These are phyloP conservation scores for Prinia subflava DNA, from an alignment of 2,113 vertebrate species.

Conservation along the genomic window DNA sequence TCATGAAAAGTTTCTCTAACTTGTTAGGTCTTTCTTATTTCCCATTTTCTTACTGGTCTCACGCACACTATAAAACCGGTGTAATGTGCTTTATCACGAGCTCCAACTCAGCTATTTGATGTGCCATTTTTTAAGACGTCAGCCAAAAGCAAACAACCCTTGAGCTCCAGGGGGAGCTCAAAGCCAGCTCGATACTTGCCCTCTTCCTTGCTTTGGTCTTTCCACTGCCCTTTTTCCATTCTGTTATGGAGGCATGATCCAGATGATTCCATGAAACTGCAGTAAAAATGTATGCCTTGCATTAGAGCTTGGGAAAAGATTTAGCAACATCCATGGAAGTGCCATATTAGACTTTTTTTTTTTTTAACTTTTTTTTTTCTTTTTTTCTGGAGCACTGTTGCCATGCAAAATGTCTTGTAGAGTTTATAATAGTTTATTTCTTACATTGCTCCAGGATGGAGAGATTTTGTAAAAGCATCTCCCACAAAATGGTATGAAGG, in stretches of 20 bases:
- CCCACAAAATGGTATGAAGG: background rate
- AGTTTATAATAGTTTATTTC: background rate
- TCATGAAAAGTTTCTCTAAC: background rate
- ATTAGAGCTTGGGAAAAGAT: background rate
- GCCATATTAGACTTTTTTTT: background rate
- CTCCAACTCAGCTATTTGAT: background rate
- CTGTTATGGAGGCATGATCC: fast-evolving
- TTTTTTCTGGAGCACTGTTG: background rate
- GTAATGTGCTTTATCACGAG: fast-evolving
- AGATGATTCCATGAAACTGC: background rate
- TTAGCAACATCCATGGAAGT: background rate
- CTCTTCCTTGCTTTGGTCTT: background rate
- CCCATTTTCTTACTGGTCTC: background rate
- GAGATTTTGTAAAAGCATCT: background rate
- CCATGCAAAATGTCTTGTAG: background rate
- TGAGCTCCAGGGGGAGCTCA: background rate
- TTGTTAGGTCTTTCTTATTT: background rate
- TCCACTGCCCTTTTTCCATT: background rate
- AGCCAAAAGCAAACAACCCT: background rate
- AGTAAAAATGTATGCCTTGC: background rate
- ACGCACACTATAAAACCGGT: background rate
- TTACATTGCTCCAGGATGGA: background rate
- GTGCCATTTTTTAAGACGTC: fast-evolving
- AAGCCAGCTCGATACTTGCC: background rate
- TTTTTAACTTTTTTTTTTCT: too few species aligned